These are phyloP conservation scores for Microtus montanus DNA, from an alignment of 2,113 vertebrate species.

Conservation along the genomic window DNA sequence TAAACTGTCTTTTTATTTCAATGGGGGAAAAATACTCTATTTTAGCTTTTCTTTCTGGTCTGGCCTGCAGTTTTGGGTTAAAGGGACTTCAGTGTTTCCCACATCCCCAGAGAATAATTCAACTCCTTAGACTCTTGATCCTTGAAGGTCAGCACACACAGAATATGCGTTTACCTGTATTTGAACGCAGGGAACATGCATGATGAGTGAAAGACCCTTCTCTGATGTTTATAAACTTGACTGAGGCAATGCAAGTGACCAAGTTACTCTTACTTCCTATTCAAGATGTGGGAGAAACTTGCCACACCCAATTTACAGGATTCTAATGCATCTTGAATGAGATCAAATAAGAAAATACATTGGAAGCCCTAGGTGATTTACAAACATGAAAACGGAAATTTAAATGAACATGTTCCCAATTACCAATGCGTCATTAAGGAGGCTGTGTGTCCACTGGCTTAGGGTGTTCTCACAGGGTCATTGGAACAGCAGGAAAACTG, in stretches of 20 bases:
- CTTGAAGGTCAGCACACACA: neutral
- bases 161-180: neutral
- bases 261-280: neutral
- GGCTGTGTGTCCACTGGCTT: neutral
- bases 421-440: neutral
- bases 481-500: neutral
- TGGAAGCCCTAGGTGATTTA: neutral
- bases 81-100: neutral
- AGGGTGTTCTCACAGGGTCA: neutral
- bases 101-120: neutral
- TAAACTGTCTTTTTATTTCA: neutral
- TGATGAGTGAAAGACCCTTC: neutral
- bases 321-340: neutral
- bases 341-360: neutral
- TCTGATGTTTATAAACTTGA: neutral
- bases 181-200: neutral
- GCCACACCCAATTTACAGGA: neutral
- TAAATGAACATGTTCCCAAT: neutral
- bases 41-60: neutral
- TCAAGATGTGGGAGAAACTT: neutral
- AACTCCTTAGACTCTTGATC: neutral
- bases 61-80: neutral
- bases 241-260: neutral
- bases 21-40: neutral
- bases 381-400: constrained; percentile 4